phyloP scores from a whole-genome alignment of 2,888 invertebrate species.

The Clepsis dumicolana region DNA sequence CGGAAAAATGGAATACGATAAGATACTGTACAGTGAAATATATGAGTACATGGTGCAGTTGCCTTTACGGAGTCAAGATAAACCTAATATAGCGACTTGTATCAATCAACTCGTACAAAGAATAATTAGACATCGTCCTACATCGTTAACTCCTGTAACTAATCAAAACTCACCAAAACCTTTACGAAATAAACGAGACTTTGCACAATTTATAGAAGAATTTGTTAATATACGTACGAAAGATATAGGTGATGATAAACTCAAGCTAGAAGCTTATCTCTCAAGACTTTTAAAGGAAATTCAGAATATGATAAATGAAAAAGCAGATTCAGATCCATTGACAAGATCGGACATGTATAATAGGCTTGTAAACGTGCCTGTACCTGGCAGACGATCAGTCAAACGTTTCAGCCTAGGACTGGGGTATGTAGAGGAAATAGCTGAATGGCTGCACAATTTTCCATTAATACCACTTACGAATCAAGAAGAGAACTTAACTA shows the following conservation, averaged over 20 bases:
- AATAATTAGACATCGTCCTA: conserved; percentile 47
- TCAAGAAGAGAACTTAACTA: conserved; percentile 48
- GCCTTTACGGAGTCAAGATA: conserved; percentile 53
- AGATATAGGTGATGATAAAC: conserved; percentile 62
- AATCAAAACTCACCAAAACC: not conserved
- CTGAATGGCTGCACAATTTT: conserved; percentile 68
- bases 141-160: conserved; percentile 20
- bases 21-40: conserved; percentile 54
- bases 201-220: conserved; percentile 62
- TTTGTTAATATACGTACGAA: conserved; percentile 59
- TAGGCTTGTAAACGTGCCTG: conserved; percentile 51
- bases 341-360: conserved; percentile 56
- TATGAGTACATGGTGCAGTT: conserved; percentile 50
- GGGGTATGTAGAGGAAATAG: conserved; percentile 64
- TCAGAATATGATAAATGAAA: conserved; percentile 55
- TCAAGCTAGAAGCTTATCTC: conserved; percentile 64
- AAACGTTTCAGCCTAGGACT: conserved; percentile 58
- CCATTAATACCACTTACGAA: conserved; percentile 56
- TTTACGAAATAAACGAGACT: conserved; percentile 47
- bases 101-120: conserved; percentile 53
- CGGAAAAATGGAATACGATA: conserved; percentile 56
- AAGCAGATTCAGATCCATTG: conserved; percentile 48
- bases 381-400: conserved; percentile 55
- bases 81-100: conserved; percentile 49
- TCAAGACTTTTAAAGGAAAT: conserved; percentile 61